Evolutionary conservation across 2,113 vertebrate species (phyloP).

Genomic region (Colius striatus): DNA sequence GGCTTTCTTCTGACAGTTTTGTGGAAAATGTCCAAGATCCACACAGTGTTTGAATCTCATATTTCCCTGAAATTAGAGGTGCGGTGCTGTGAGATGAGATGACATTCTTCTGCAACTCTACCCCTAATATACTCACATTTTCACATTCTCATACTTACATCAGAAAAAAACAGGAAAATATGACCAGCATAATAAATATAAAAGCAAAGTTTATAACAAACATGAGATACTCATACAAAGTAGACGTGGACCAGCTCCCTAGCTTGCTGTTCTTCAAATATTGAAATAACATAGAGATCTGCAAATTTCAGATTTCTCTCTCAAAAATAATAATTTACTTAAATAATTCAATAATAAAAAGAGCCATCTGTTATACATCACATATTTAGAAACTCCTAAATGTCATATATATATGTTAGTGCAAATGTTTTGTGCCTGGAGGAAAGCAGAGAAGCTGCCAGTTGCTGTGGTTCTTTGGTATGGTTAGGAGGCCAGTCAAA

Average conservation of each 20-base stretch:
- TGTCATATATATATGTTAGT: not conserved
- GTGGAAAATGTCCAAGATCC: constrained; percentile 60
- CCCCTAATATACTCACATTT: not conserved
- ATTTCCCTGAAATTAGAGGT: constrained; percentile 48
- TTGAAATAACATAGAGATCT: not conserved
- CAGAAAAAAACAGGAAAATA: constrained; percentile 35
- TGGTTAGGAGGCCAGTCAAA: not conserved
- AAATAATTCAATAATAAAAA: not conserved
- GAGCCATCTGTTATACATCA: not conserved
- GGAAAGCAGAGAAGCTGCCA: not conserved
- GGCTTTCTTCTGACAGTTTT: constrained; percentile 58
- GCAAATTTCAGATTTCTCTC: not conserved
- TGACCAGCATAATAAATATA: constrained; percentile 9
- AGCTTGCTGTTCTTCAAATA: not conserved
- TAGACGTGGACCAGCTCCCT: not conserved
- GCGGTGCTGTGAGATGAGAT: not conserved
- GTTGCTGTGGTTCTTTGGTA: not conserved
- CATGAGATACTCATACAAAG: not conserved
- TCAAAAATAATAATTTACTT: not conserved
- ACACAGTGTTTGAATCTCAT: constrained; percentile 54
- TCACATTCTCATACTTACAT: not conserved
- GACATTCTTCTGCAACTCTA: constrained; percentile 31
- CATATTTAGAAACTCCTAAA: not conserved
- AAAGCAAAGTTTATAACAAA: constrained; percentile 19
- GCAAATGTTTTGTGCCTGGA: not conserved